Evolutionary conservation across 2,113 vertebrate species (phyloP).

Genomic region (Cyanoramphus novaezelandiae): DNA sequence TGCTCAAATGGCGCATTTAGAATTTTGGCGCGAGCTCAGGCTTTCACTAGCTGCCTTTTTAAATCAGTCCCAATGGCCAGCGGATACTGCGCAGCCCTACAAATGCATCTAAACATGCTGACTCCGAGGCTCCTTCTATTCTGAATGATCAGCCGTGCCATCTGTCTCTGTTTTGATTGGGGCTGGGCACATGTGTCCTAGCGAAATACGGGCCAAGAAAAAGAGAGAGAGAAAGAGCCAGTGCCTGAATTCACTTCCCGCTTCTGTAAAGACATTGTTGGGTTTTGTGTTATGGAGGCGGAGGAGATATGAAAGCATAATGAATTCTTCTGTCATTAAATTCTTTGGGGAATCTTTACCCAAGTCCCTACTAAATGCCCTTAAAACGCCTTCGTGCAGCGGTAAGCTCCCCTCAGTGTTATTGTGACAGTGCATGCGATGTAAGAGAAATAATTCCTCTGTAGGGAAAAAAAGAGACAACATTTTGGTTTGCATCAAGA

Average conservation of each 20-base stretch:
- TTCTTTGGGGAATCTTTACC: constrained; percentile 57
- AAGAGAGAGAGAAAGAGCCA: constrained; percentile 14
- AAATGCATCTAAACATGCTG: constrained; percentile 62
- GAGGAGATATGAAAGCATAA: constrained; percentile 57
- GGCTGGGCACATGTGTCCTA: constrained; percentile 56
- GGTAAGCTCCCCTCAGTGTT: constrained; percentile 38
- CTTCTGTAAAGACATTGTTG: constrained; percentile 60
- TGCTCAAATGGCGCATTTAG: constrained; percentile 61
- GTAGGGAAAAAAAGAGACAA: neutral
- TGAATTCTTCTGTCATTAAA: constrained; percentile 64
- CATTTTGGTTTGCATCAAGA: constrained; percentile 65
- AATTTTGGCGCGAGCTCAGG: constrained; percentile 49
- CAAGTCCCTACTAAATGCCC: constrained; percentile 41
- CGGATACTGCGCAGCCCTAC: constrained; percentile 1
- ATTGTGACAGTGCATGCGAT: constrained; percentile 46
- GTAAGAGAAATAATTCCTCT: constrained; percentile 63
- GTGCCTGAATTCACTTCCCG: constrained; percentile 41
- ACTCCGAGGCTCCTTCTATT: constrained; percentile 55
- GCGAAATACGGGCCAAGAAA: constrained; percentile 41
- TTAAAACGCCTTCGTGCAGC: constrained; percentile 27
- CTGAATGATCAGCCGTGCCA: constrained; percentile 56
- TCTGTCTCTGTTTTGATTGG: constrained; percentile 71
- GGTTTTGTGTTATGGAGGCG: constrained; percentile 35
- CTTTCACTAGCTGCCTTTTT: constrained; percentile 39
- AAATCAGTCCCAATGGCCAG: constrained; percentile 66